Base-by-base conservation (phyloP, 2,888 invertebrate genomes). In the Trachelus stipa region DNA sequence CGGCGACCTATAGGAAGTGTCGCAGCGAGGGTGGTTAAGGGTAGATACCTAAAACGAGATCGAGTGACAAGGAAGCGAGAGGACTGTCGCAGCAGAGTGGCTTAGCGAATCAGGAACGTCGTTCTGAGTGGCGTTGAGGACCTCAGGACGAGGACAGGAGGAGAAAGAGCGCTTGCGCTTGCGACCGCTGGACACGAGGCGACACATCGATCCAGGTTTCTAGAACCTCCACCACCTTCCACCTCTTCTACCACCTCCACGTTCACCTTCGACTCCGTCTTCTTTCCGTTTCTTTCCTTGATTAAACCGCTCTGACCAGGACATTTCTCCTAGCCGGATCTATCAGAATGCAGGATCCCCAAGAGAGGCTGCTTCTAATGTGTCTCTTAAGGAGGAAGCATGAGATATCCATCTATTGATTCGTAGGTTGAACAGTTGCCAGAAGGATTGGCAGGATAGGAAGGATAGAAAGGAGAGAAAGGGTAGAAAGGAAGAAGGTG, bases 121-220 rank as follows among this genome's bases (percentile, higher is more conserved):
- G 76, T 73, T 73, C 73, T 40, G 56, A 31, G 73, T 23, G 34
- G 68, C 75, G 78, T 75, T 75, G 73, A 75, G 68, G 40, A 12
- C 37, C 31, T 68, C 34, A 69, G 31, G 15, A 68, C 56, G 56
- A 35, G 68, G 71, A 71, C 71, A 71, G 78, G 79, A 68, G 79
- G 73, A 74, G 69, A 71, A 78, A 83, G 79, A 80, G 90, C 90
- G 90, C 90, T 89, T 87, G 90, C 90, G 90, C 90, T 83, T 82
- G 83, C 85, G 86, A 87, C 87, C 82, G 85, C 89, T 90, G 90
- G 90, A 90, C 90, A 87, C 86, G 84, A 85, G 89, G 87, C 89
- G 90, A 90, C 90, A 90, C 90, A 90, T 90, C 90, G 90, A 90
- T 90, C 90, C 89, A 85, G 83, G 86, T 85, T 85, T 87, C 88